Percentiles rank a stretch among this genome's conserved stretches.
phyloP scores from a whole-genome alignment of 2,888 invertebrate genomes.

The Euphydryas editha region DNA sequence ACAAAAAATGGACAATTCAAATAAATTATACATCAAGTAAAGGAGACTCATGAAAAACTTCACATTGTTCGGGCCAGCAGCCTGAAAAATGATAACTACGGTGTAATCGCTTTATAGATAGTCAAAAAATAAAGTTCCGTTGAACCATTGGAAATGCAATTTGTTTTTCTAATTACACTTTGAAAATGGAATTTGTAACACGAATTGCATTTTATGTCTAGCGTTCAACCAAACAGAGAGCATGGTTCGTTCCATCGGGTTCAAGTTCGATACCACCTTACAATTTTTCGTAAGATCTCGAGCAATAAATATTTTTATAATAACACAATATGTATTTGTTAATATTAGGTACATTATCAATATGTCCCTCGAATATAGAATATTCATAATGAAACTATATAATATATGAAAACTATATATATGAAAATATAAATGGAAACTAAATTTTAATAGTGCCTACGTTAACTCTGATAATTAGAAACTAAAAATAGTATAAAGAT shows the following conservation, averaged over 20 bases:
- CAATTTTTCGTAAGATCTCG: too few relatives aligned
- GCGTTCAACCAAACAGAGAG: not conserved
- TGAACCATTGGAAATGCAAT: not conserved
- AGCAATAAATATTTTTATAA: too few relatives aligned
- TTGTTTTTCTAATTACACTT: not conserved
- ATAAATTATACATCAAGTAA: slow-evolving; percentile 66
- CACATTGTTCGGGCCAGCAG: slow-evolving; percentile 53
- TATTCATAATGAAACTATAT: too few relatives aligned
- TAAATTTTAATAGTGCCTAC: not conserved
- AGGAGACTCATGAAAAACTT: slow-evolving; percentile 65
- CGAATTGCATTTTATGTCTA: not conserved
- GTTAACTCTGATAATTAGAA: not conserved
- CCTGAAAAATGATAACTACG: slow-evolving; percentile 52
- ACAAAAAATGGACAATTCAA: slow-evolving; percentile 67
- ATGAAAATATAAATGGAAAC: too few relatives aligned
- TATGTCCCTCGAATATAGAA: too few relatives aligned
- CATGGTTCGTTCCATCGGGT: too few relatives aligned
- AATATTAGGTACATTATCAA: too few relatives aligned
- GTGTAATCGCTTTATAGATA: slow-evolving; percentile 7
- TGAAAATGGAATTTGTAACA: not conserved
- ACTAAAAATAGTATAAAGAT: not conserved
- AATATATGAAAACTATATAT: too few relatives aligned
- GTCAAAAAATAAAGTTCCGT: slow-evolving; percentile 6
- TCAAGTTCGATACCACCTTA: too few relatives aligned
- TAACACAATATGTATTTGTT: too few relatives aligned